A percentile compares a stretch with the other conserved stretches of the same genome.
phyloP scores from a whole-genome alignment of 2,888 invertebrate genomes.

The Morinoia aosen region DNA sequence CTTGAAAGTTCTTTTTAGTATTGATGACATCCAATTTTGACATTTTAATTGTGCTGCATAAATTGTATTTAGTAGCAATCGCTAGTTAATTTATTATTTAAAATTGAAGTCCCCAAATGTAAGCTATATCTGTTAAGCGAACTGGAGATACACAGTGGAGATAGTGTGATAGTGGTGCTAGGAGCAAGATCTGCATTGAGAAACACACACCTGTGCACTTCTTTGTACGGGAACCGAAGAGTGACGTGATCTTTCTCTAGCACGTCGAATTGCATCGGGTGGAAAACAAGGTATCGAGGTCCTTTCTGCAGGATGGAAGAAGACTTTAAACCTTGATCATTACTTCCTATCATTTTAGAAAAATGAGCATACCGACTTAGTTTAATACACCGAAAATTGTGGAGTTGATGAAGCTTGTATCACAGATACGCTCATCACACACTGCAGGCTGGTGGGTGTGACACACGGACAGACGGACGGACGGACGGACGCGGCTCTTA shows the following conservation, averaged over 20 bases:
- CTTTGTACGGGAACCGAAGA: not conserved
- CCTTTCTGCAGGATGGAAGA: not conserved
- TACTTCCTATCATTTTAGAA: no score
- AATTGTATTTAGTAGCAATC: not conserved
- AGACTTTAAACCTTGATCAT: not conserved
- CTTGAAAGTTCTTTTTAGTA: not conserved
- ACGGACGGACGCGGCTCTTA: no score
- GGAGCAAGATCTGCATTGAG: no score
- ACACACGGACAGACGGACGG: no score
- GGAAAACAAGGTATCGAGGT: not conserved
- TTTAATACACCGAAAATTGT: no score
- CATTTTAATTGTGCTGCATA: not conserved
- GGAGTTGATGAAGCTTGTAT: no score
- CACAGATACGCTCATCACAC: no score
- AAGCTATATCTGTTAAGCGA: no score
- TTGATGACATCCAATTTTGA: not conserved
- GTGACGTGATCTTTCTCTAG: not conserved
- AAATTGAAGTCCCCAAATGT: not conserved
- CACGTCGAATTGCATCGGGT: not conserved
- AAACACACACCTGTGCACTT: not conserved
- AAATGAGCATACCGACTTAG: no score
- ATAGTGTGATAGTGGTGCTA: no score
- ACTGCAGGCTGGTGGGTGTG: no score
- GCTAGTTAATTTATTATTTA: not conserved
- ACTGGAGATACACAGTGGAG: no score